Base-by-base conservation (phyloP, 2,888 invertebrate genomes). In the Agelastica alni region DNA sequence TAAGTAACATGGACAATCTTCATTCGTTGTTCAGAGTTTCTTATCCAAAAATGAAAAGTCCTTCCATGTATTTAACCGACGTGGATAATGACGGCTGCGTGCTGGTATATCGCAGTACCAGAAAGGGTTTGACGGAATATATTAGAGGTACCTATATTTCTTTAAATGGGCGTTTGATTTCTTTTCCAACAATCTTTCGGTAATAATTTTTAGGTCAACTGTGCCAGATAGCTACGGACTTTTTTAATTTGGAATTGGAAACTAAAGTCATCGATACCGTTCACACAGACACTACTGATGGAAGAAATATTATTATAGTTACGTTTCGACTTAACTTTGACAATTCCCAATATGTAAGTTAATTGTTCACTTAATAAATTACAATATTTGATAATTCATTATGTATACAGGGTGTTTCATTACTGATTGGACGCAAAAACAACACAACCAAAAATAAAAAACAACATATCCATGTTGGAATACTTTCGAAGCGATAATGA, bases 11-110 rank as follows among this genome's bases (percentile, higher is more conserved):
- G 47, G 95, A 96, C 77, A 94, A 92, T 72, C 89, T 96, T 58
- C 95, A 95, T 74, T 85, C 92, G 66, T 91, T 92, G 68, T 94
- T 95, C 86, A 81, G 92, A 52, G 92, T 93, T 74, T 92, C 94
- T 4, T 96, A 93, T 75, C 95, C 94, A 0, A 90, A 91, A 76
- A 93, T 96, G 91, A 89, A 91, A 69, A 92, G 92, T 56, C 96
- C 96, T 0, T 93, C 93, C 41, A 95, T 96, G 89, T 93, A 93
- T 75, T 83, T 95, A 59, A 89, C 91, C 0, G 84, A 88, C 53
- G 88, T 93, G 62, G 93, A 94, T 69, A 82, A 85, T 31, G 83
- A 88, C 42, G 96, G 93, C 0, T 92, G 93, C 1, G 85, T 92
- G 51, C 80, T 94, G 34, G 87, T 93, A 4, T 96, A 96, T 73